Evolutionary conservation across 2,888 invertebrate genomes (phyloP), one percentile per base, ranked within the genome.

Genomic region (Ariolimax columbianus): DNA sequence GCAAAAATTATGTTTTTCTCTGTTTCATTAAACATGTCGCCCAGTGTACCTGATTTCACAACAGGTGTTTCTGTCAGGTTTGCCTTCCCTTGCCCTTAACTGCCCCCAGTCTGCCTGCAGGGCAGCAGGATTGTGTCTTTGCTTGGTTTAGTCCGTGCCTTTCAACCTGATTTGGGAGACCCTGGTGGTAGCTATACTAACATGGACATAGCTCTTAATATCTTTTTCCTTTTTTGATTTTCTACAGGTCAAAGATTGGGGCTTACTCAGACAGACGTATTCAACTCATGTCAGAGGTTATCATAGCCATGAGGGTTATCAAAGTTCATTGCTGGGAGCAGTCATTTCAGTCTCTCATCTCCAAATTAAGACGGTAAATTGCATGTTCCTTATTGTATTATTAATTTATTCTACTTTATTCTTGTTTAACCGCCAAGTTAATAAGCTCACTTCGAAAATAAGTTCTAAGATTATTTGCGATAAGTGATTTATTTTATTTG

Each of bases 271-370:
- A 98, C 93, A 96, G 96, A 90, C 95, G 98, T 87, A 97, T 98
- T 77, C 96, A 97, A 83, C 95, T 98, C 80, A 98, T 98, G 97
- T 97, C 97, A 92, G 98, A 98, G 95, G 96, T 98, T 90, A 96
- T 98, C 88, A 96, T 96, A 87, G 98, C 98, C 83, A 97, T 98
- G 94, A 97, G 97, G 95, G 97, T 97, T 3, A 97, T 98, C 88
- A 98, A 98, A 95, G 97, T 98, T 97, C 98, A 97, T 93, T 97
- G 97, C 0, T 98, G 98, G 95, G 98, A 98, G 93, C 96, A 96
- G 89, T 97, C 97, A 0, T 98, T 98, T 92, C 96, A 97, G 87
- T 95, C 96, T 88, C 95, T 97, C 33, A 96, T 98, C 4, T 96
- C 96, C 7, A 92, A 95, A 72, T 96, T 97, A 0, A 95, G 98